These are phyloP conservation scores for Digitonthophagus gazella DNA, from an alignment of 2,888 invertebrate genomes.

Conservation along the genomic window DNA sequence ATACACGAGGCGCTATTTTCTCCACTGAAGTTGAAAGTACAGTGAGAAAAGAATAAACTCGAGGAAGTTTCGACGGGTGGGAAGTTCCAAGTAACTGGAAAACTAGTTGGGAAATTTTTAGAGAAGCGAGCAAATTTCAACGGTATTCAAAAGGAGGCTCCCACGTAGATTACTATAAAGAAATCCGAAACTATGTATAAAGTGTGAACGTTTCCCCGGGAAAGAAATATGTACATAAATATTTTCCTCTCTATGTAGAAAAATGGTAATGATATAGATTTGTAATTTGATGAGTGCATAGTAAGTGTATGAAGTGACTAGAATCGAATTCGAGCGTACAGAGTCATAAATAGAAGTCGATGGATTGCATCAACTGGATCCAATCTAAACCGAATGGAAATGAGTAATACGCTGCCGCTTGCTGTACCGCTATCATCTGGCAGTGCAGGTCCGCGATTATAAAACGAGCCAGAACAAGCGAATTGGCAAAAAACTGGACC, in stretches of 20 bases:
- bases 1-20: neutral
- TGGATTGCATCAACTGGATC: neutral
- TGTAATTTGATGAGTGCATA: neutral
- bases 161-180: neutral
- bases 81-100: neutral
- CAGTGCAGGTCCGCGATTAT: neutral
- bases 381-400: neutral
- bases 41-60: neutral
- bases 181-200: neutral
- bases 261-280: too few species aligned
- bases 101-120: neutral
- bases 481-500: neutral
- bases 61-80: neutral
- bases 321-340: neutral
- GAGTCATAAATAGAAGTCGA: neutral
- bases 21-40: neutral
- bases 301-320: neutral
- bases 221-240: neutral
- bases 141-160: neutral
- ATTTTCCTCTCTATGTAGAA: neutral
- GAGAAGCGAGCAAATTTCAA: neutral
- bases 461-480: neutral
- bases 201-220: neutral
- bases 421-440: neutral
- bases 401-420: neutral